Percentiles rank a stretch among this genome's conserved stretches.
Evolutionary conservation across 2,888 invertebrate species (phyloP).

Genomic region (Yponomeuta malinellus): DNA sequence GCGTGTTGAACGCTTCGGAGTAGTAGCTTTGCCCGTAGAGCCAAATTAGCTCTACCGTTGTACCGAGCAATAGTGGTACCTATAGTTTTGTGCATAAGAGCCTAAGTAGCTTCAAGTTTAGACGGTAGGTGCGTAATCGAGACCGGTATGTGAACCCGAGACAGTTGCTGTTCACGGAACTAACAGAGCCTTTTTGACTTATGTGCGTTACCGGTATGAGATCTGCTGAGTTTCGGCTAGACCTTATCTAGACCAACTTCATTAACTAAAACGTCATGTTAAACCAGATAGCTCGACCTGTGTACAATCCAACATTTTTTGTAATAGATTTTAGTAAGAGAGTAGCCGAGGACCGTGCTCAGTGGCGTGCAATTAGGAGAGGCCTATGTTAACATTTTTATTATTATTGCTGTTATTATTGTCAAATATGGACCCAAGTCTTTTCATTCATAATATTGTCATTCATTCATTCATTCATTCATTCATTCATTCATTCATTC

Average conservation of each 20-base stretch:
- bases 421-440: no score
- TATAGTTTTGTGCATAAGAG: not conserved
- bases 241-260: not conserved
- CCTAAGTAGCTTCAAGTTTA: not conserved
- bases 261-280: no score
- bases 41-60: not conserved
- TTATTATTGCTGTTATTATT: no score
- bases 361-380: no score
- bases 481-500: no score
- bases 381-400: no score
- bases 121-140: not conserved
- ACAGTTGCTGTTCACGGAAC: conserved; percentile 8
- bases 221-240: conserved; percentile 2
- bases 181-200: not conserved
- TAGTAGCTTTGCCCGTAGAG: not conserved
- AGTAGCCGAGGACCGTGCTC: no score
- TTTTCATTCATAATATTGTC: no score
- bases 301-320: no score
- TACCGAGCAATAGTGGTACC: not conserved
- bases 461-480: no score
- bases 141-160: conserved; percentile 10
- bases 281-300: not conserved
- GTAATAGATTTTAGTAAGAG: no score
- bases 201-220: not conserved
- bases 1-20: not conserved